Base-by-base conservation (phyloP, 2,888 invertebrate species). In the Caenorhabditis japonica region DNA sequence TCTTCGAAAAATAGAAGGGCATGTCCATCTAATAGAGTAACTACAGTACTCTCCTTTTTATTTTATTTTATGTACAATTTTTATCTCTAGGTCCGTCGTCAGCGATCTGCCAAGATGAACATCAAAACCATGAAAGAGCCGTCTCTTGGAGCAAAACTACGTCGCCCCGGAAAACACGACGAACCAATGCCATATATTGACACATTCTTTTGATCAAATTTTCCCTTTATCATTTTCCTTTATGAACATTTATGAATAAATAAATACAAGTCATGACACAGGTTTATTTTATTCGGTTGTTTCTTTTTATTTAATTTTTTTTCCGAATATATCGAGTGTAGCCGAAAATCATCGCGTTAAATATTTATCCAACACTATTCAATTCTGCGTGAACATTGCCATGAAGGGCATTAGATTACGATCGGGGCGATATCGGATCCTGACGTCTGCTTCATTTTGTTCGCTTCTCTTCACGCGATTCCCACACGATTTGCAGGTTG, bases 81-180 rank as follows among this genome's bases (percentile, higher is more conserved):
- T n/a, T n/a, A n/a, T n/a, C n/a, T 49, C 49, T 52, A 75, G 75
- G 76, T 69, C 8, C 66, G 71, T 15, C 71, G 68, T 13, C 71
- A 76, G 46, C 58, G 76, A 2, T 64, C 70, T n/a, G 76, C 76
- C 8, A 69, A 73, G 17, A 43, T 55, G 44, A 73, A 74, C 33
- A 74, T 76, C 49, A 66, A 56, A 10, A 46, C 69, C 19, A n/a
- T 74, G 30, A 76, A 74, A 33, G 78, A 78, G 43, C 74, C 76
- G 15, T 53, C 53, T 19, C 34, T 61, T 3, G 46, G 25, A 2
- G 4, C 36, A 8, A 78, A 78, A 53, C 53, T 78, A 25, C 69
- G 78, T 0, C 61, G 71, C 23, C 78, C 78, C 8, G 78, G 76
- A 62, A 78, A 76, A 33, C 73, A 71, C 44, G 76, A 78, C 36